Conservation (phyloP, 2,113 vertebrate species). For the Sisor rabdophorus region DNA sequence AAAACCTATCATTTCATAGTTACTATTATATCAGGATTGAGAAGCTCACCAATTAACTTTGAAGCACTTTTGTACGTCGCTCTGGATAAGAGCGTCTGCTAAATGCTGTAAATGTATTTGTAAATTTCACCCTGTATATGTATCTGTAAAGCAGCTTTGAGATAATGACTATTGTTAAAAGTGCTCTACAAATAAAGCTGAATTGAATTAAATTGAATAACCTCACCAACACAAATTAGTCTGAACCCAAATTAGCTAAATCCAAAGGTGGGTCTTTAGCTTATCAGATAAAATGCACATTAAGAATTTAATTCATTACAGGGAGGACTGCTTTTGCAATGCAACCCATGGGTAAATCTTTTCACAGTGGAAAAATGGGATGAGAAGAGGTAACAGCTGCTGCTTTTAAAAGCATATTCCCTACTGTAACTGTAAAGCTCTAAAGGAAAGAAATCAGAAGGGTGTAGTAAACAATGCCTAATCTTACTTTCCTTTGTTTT, state of each 20-base stretch:
- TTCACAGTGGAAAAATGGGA: conserved; percentile 2
- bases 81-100: too few species aligned
- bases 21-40: too few species aligned
- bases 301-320: neutral
- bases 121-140: too few species aligned
- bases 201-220: too few species aligned
- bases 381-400: conserved; percentile 39
- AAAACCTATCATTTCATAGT: too few species aligned
- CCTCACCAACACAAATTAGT: neutral
- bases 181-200: too few species aligned
- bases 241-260: neutral
- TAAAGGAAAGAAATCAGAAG: neutral
- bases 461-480: neutral
- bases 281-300: conserved; percentile 4
- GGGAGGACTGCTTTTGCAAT: neutral
- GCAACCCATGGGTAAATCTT: conserved; percentile 6
- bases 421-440: conserved; percentile 32
- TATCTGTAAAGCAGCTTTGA: too few species aligned
- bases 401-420: conserved; percentile 42
- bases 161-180: too few species aligned
- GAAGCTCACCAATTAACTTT: too few species aligned
- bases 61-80: too few species aligned
- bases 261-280: conserved; percentile 8
- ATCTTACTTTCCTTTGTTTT: neutral
- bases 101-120: too few species aligned